These are phyloP conservation scores for Morinoia aosen DNA, from an alignment of 2,888 invertebrate species.

Conservation along the genomic window DNA sequence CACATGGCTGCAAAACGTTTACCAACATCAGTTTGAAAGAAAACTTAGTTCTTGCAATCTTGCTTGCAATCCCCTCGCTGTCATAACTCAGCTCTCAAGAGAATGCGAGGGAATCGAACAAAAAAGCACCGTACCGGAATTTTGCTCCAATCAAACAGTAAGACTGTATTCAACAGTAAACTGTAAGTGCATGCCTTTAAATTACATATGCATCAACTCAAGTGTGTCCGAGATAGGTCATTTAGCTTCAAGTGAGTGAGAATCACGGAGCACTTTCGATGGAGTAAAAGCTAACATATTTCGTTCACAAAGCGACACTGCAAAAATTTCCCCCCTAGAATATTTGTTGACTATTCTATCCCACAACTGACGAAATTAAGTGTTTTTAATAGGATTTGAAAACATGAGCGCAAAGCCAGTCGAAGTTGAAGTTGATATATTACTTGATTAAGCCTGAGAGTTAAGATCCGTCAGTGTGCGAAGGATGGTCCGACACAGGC, in stretches of 20 bases:
- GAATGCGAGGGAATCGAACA: background rate
- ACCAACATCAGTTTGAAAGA: background rate
- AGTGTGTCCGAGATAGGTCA: background rate
- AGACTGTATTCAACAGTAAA: too few relatives aligned
- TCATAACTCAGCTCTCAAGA: background rate
- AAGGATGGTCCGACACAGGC: background rate
- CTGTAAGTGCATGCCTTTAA: too few relatives aligned
- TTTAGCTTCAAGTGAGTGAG: background rate
- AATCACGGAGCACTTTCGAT: background rate
- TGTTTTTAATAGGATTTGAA: background rate
- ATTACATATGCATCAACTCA: too few relatives aligned
- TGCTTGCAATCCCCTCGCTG: background rate
- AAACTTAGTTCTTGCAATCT: too few relatives aligned
- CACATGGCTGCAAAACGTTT: background rate
- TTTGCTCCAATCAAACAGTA: too few relatives aligned
- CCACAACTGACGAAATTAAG: background rate
- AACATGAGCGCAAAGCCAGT: background rate
- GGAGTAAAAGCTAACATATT: background rate
- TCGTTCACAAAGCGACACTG: background rate
- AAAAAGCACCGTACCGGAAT: background rate
- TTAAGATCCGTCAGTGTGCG: background rate
- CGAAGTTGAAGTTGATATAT: background rate
- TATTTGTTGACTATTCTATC: background rate
- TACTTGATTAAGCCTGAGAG: background rate
- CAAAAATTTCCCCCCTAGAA: background rate